A percentile compares a stretch with the other conserved stretches of the same genome.
Evolutionary conservation across 2,113 vertebrate species (phyloP).

Genomic region (Arvicanthis niloticus): DNA sequence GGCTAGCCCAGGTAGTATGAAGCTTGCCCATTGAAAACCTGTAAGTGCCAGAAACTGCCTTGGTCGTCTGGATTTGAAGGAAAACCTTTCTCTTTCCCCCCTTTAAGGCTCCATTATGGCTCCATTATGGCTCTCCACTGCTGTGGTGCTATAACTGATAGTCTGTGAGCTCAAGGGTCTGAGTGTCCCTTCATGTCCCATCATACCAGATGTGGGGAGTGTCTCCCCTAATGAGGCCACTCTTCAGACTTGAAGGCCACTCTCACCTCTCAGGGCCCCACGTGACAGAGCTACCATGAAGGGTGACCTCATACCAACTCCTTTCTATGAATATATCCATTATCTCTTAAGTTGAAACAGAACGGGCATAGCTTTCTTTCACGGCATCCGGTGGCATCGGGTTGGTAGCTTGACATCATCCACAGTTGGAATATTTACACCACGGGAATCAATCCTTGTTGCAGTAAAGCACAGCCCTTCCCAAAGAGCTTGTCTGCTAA

Average conservation of each 20-base stretch:
- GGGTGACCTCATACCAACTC: background rate
- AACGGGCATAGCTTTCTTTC: background rate
- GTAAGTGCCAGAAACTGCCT: background rate
- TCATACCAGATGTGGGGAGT: background rate
- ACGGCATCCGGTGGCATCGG: background rate
- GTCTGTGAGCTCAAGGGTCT: background rate
- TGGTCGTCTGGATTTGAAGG: background rate
- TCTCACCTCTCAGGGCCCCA: background rate
- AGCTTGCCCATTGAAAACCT: background rate
- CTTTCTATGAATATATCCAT: background rate
- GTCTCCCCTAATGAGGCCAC: background rate
- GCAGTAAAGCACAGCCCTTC: background rate
- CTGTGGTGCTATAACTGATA: background rate
- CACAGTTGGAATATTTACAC: background rate
- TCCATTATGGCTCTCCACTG: background rate
- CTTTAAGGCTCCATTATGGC: background rate
- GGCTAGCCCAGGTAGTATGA: background rate
- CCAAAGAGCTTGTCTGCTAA: background rate
- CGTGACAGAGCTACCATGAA: background rate
- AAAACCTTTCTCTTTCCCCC: too few species aligned
- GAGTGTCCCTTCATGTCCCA: too few species aligned
- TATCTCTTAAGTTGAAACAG: background rate
- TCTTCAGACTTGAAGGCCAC: background rate
- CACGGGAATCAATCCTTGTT: too few species aligned
- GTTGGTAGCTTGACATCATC: background rate